Conservation (phyloP, 2,113 vertebrate genomes). For the Chaetodon trifascialis region DNA sequence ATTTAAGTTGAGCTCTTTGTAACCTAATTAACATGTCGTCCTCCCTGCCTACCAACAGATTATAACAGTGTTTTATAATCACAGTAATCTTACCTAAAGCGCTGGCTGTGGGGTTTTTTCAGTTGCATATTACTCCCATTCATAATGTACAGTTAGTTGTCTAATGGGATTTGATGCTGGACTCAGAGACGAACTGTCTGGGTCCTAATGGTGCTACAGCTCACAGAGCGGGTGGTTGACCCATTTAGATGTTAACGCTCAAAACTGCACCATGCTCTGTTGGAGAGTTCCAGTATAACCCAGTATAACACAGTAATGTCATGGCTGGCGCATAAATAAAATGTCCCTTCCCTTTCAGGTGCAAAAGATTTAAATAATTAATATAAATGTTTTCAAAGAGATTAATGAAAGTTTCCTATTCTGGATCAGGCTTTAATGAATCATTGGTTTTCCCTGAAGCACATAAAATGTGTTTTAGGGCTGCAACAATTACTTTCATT, state of each 20-base stretch:
- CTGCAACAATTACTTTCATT: not conserved
- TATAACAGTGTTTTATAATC: slow-evolving; percentile 59
- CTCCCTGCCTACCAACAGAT: slow-evolving; percentile 44
- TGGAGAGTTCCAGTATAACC: not conserved
- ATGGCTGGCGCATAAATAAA: not conserved
- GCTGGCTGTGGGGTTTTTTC: not conserved
- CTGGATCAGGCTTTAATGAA: slow-evolving; percentile 5
- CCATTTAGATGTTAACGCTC: slow-evolving; percentile 79
- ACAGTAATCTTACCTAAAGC: slow-evolving; percentile 55
- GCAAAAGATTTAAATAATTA: slow-evolving; percentile 22
- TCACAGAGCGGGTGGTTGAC: slow-evolving; percentile 73
- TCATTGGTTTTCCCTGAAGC: not conserved
- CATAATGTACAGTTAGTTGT: slow-evolving; percentile 38
- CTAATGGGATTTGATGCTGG: slow-evolving; percentile 57
- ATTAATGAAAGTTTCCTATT: not conserved
- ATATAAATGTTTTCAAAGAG: not conserved
- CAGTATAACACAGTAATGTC: not conserved
- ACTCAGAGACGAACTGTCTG: slow-evolving; percentile 70
- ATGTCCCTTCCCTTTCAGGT: not conserved
- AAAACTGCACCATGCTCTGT: slow-evolving; percentile 63
- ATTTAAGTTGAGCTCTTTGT: slow-evolving; percentile 62
- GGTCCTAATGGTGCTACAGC: slow-evolving; percentile 56
- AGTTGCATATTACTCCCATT: slow-evolving; percentile 43
- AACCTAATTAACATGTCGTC: slow-evolving; percentile 67
- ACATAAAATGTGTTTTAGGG: not conserved